Evolutionary conservation across 2,113 vertebrate genomes (phyloP), one percentile per base, ranked within the genome.

Genomic region (Blennius ocellaris): DNA sequence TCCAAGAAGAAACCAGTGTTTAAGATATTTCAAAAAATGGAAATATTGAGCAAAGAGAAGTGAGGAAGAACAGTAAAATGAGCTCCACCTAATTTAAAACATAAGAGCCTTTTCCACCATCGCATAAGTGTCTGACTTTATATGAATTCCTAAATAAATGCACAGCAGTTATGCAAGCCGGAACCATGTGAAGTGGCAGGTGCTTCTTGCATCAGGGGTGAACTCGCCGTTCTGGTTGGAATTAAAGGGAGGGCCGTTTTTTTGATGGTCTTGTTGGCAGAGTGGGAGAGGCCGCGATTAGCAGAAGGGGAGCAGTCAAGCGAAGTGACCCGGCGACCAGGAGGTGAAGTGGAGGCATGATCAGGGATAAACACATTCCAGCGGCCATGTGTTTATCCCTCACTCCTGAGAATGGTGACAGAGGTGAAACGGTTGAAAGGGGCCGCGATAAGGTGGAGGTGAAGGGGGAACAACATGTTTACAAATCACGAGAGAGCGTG

Each of bases 331-430:
- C 55, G 60, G 48, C 17, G 54, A 21, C 10, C 55, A 45, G 36
- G 54, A 67, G 47, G 63, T 51, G 60, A 58, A 57, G 12, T 6
- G 59, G 44, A 67, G 45, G 55, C 50, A 41, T 3, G 16, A 37
- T 55, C 47, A 37, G 11, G 68, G 58, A 79, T 57, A 39, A 73
- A 70, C 51, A 70, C 68, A 84, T 83, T 84, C 78, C 78, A 55
- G 41, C 68, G 51, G 54, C 15, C 49, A 62, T 61, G 45, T 78
- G 45, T 78, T 74, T 12, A 67, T 70, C 37, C 59, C 43, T 10
- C 38, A 48, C 67, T 49, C 63, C 55, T 36, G 38, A 54, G 16
- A 51, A 52, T 66, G 53, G 52, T 3, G 8, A 45, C 5, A 38
- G 37, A 53, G 16, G 37, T 7, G 1, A 52, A n/a, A 21, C 6